These are phyloP conservation scores for Hippoglossus stenolepis DNA, from an alignment of 2,113 vertebrate species.

Conservation along the genomic window DNA sequence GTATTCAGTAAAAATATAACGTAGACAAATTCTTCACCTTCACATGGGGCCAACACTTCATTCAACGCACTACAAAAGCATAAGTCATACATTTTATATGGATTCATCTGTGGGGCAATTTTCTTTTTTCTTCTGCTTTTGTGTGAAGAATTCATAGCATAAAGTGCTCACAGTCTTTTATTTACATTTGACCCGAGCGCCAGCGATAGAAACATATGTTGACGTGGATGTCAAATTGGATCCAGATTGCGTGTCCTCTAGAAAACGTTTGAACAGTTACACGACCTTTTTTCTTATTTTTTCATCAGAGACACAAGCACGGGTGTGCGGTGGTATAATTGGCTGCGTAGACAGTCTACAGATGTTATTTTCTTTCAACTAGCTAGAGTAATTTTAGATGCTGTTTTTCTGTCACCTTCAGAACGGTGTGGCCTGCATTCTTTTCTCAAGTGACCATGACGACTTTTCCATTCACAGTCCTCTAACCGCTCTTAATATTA, in stretches of 20 bases:
- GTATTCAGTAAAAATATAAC: background rate
- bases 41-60: slow-evolving; percentile 8
- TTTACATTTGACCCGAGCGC: slow-evolving; percentile 72
- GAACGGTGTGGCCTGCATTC: slow-evolving; percentile 15
- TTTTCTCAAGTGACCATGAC: slow-evolving; percentile 13
- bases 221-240: slow-evolving; percentile 73
- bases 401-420: slow-evolving; percentile 67
- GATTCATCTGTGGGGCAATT: slow-evolving; percentile 33
- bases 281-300: slow-evolving; percentile 38
- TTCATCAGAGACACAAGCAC: slow-evolving; percentile 66
- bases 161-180: slow-evolving; percentile 59
- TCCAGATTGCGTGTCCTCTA: slow-evolving; percentile 72
- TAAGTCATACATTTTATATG: slow-evolving; percentile 46
- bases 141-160: slow-evolving; percentile 61
- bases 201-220: slow-evolving; percentile 68
- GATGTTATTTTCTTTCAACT: slow-evolving; percentile 74
- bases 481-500: slow-evolving; percentile 12
- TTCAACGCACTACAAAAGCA: slow-evolving; percentile 16
- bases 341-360: slow-evolving; percentile 70
- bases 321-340: slow-evolving; percentile 72
- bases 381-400: slow-evolving; percentile 66
- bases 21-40: slow-evolving; percentile 12
- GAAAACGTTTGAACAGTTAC: slow-evolving; percentile 72
- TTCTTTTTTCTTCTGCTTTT: slow-evolving; percentile 37
- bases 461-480: slow-evolving; percentile 1